A percentile compares a stretch with the other conserved stretches of the same genome.
Conservation (phyloP, 2,113 vertebrate species). For the Dermatemys mawii region DNA sequence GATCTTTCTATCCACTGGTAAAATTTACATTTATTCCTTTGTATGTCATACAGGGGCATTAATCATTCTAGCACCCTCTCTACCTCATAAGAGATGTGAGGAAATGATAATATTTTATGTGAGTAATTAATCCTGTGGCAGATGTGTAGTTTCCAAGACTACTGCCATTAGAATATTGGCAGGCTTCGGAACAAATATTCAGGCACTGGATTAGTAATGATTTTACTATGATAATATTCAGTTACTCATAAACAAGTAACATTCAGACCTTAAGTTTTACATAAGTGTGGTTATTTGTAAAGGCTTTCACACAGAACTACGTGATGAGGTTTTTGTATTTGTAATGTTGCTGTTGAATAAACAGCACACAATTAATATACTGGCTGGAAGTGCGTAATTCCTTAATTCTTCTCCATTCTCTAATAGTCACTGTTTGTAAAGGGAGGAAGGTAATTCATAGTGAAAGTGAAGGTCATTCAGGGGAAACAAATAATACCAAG, state of each 20-base stretch:
- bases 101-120: conserved; percentile 83
- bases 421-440: conserved; percentile 51
- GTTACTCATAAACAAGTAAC: conserved; percentile 65
- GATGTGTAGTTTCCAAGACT: conserved; percentile 80
- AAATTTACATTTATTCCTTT: conserved; percentile 70
- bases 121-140: conserved; percentile 82
- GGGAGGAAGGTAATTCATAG: conserved; percentile 43
- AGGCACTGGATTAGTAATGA: conserved; percentile 65
- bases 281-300: conserved; percentile 63
- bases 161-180: conserved; percentile 76
- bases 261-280: conserved; percentile 68
- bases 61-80: conserved; percentile 73
- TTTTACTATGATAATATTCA: conserved; percentile 77
- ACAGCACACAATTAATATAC: conserved; percentile 67
- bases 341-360: conserved; percentile 69
- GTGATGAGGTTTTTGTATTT: conserved; percentile 55
- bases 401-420: conserved; percentile 18
- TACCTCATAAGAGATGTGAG: conserved; percentile 75
- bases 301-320: conserved; percentile 53
- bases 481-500: conserved; percentile 26
- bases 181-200: conserved; percentile 74
- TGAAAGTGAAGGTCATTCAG: conserved; percentile 50
- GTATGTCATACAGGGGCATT: conserved; percentile 65
- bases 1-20: conserved; percentile 47
- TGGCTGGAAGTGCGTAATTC: conserved; percentile 54